These are phyloP conservation scores for Chironomus riparius DNA, from an alignment of 2,888 invertebrate species.

Conservation along the genomic window DNA sequence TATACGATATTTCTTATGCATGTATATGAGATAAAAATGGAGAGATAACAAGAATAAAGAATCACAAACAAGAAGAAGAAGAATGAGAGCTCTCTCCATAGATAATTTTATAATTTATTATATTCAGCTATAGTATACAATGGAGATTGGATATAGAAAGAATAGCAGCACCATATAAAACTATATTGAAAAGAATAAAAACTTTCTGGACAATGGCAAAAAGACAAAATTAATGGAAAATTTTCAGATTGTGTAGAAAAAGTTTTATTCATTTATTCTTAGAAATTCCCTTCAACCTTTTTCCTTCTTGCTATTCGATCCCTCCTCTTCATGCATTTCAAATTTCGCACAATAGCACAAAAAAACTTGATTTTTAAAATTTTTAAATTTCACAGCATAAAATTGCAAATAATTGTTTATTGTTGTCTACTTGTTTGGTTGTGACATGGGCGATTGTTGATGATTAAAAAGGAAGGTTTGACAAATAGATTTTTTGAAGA, in stretches of 20 bases:
- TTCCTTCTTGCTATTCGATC: neutral
- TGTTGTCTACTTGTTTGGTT: too few species aligned
- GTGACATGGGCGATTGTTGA: too few species aligned
- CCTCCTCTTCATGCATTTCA: neutral
- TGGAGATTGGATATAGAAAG: neutral
- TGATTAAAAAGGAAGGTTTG: too few species aligned
- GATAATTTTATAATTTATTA: conserved; percentile 27
- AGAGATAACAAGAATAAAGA: conserved; percentile 19
- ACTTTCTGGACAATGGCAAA: conserved; percentile 1
- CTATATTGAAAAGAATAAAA: neutral
- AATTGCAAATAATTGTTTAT: too few species aligned
- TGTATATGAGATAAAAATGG: neutral
- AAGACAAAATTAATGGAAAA: conserved; percentile 27
- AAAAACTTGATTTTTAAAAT: neutral
- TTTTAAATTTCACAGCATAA: neutral
- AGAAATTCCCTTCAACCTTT: neutral
- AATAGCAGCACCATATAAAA: neutral
- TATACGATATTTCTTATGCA: neutral
- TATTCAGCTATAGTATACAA: neutral
- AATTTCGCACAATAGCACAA: neutral
- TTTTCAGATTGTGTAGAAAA: conserved; percentile 16
- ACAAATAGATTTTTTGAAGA: too few species aligned
- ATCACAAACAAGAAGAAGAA: neutral
- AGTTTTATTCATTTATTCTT: neutral
- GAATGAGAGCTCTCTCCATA: conserved; percentile 7